A percentile compares a stretch with the other conserved stretches of the same genome.
Conservation (phyloP, 2,797 vertebrate species). For the Oreochromis grahami region DNA sequence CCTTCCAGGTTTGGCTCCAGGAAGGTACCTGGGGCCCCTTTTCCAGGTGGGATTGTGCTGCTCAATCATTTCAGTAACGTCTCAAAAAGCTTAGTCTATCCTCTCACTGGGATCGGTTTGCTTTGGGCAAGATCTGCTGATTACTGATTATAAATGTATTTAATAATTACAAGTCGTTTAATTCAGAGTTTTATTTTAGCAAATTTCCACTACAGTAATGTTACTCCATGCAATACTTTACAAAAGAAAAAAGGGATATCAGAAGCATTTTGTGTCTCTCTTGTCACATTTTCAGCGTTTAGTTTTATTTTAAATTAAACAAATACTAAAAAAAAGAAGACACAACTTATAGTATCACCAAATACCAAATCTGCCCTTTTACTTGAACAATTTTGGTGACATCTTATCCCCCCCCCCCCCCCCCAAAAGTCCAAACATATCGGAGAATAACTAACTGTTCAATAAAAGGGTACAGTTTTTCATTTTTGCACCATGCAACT, state of each 20-base stretch:
- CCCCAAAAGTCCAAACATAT: not conserved
- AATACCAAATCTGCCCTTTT: not conserved
- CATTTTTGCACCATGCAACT: conserved; percentile 26
- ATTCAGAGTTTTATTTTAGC: conserved; percentile 61
- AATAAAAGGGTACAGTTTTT: not conserved
- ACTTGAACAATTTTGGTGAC: fast-evolving
- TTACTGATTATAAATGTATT: not conserved
- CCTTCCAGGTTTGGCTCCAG: not conserved
- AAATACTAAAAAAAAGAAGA: not conserved
- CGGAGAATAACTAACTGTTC: not conserved
- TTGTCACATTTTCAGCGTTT: not conserved
- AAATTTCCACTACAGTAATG: conserved; percentile 44
- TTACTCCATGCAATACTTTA: conserved; percentile 67
- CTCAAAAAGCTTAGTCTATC: not conserved
- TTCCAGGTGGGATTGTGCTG: not conserved
- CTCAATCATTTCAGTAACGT: not conserved
- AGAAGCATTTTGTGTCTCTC: not conserved
- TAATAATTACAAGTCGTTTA: not conserved
- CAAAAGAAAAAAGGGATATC: not conserved
- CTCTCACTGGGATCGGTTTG: not conserved
- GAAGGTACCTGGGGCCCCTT: not conserved
- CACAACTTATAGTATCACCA: not conserved
- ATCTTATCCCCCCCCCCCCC: not conserved
- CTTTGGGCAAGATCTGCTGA: not conserved
- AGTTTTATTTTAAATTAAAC: not conserved